A percentile compares a stretch with the other conserved stretches of the same genome.
These are phyloP conservation scores for Luehdorfia chinensis DNA, from an alignment of 1,140 invertebrate species.

Conservation along the genomic window DNA sequence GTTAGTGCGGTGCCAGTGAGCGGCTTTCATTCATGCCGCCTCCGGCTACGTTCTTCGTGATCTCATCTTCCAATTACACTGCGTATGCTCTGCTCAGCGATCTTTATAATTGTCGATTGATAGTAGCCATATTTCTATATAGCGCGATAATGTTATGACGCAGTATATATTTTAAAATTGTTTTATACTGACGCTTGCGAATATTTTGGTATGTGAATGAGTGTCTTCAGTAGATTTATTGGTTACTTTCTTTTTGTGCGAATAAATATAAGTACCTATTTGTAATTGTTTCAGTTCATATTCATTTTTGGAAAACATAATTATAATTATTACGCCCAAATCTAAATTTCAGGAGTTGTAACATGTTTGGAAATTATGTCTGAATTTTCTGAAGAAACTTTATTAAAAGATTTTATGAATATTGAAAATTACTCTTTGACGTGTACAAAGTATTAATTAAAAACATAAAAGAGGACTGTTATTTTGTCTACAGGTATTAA, in stretches of 20 bases:
- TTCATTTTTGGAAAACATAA: too few species aligned
- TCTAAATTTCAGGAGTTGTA: too few species aligned
- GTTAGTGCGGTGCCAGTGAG: constrained; percentile 54
- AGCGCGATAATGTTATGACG: constrained; percentile 21
- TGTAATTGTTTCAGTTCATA: too few species aligned
- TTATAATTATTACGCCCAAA: too few species aligned
- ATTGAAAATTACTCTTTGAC: too few species aligned
- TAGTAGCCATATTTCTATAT: constrained; percentile 43
- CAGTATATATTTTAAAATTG: constrained; percentile 19
- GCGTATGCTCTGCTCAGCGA: constrained; percentile 49
- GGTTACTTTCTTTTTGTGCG: constrained; percentile 1
- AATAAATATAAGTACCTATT: too few species aligned
- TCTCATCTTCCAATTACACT: constrained; percentile 74
- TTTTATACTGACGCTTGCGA: constrained; percentile 16
- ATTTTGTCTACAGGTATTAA: too few species aligned
- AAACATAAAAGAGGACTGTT: too few species aligned
- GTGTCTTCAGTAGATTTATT: constrained; percentile 2
- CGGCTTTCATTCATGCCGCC: constrained; percentile 74
- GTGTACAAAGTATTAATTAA: too few species aligned
- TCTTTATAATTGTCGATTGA: constrained; percentile 65
- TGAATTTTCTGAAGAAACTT: too few species aligned
- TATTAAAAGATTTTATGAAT: too few species aligned
- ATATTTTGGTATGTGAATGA: constrained; percentile 9
- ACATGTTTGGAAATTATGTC: too few species aligned
- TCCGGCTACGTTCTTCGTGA: constrained; percentile 62